Conservation (phyloP, 2,113 vertebrate genomes). For the Gopherus flavomarginatus region DNA sequence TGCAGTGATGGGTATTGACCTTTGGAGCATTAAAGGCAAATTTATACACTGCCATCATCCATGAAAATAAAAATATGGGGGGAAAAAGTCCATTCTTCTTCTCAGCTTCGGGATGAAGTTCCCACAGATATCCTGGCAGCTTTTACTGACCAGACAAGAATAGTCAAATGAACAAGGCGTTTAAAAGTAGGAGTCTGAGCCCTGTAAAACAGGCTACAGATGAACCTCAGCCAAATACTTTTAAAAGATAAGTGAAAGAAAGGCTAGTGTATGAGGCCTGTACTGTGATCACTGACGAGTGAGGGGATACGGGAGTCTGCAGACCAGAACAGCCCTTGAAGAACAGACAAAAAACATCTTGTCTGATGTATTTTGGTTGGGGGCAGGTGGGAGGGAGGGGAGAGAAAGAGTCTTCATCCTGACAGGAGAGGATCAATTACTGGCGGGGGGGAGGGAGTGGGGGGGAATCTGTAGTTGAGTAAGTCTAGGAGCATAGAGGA, state of each 20-base stretch:
- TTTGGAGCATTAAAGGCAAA: background rate
- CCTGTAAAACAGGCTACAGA: background rate
- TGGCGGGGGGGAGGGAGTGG: rapidly evolving
- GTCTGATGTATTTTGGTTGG: background rate
- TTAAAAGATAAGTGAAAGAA: background rate
- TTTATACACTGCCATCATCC: background rate
- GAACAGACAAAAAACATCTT: background rate
- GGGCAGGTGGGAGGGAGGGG: background rate
- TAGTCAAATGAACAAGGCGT: background rate
- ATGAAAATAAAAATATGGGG: background rate
- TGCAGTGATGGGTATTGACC: too few relatives aligned
- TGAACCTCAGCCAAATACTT: background rate
- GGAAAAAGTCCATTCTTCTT: background rate
- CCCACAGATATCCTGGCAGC: background rate
- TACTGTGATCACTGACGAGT: background rate
- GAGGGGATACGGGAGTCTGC: background rate
- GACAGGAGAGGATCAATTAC: background rate
- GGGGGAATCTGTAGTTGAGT: background rate
- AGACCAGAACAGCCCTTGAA: background rate
- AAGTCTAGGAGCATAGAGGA: rapidly evolving
- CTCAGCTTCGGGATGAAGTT: background rate
- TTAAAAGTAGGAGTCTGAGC: background rate
- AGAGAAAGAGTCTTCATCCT: background rate
- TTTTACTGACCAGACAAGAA: background rate
- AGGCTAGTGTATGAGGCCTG: background rate